A percentile compares a stretch with the other conserved stretches of the same genome.
phyloP scores from a whole-genome alignment of 2,888 invertebrate species.

The Spisula solida region DNA sequence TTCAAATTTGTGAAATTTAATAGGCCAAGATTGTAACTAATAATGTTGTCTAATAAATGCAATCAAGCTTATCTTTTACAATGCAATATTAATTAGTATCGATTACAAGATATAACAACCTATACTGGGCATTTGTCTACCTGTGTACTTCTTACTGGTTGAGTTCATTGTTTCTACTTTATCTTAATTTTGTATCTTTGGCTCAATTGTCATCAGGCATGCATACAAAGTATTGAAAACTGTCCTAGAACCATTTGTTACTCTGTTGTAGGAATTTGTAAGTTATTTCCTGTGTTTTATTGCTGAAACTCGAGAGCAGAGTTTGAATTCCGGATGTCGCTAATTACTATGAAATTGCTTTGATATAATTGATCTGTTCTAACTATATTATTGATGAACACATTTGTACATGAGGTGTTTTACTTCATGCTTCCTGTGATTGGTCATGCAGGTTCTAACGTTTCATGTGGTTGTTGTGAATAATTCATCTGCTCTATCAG shows the following conservation, averaged over 20 bases:
- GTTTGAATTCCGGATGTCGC: background rate
- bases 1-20: background rate
- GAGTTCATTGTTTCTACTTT: conserved; percentile 45
- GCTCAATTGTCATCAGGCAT: conserved; percentile 48
- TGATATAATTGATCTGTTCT: background rate
- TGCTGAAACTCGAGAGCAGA: background rate
- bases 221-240: conserved; percentile 26
- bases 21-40: background rate
- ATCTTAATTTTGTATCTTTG: conserved; percentile 47
- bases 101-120: conserved; percentile 24
- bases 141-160: conserved; percentile 39
- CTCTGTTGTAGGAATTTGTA: background rate
- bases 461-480: background rate
- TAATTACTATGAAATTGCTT: conserved; percentile 5
- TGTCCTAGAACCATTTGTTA: background rate
- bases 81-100: conserved; percentile 53
- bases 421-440: background rate
- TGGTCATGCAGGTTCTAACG: background rate
- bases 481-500: background rate
- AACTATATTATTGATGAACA: conserved; percentile 5
- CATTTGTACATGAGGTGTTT: background rate
- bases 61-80: conserved; percentile 14
- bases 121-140: conserved; percentile 3
- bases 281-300: background rate
- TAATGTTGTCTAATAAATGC: background rate